phyloP scores from a whole-genome alignment of 2,888 invertebrate genomes.

The Drosophila neonasuta region DNA sequence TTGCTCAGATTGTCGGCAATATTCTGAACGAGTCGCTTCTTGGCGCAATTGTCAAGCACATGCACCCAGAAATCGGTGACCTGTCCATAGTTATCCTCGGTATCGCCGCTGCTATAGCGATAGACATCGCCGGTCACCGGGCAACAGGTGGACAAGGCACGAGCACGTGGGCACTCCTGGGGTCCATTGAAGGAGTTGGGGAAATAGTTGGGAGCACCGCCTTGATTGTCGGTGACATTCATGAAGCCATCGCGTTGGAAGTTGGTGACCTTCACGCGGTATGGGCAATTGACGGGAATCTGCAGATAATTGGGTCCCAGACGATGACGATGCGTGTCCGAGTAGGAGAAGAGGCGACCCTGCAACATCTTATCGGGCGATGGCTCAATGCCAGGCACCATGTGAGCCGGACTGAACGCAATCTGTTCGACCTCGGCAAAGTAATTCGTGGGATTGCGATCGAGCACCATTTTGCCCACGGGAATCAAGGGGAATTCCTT shows the following conservation, averaged over 20 bases:
- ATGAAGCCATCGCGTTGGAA: conserved; percentile 96
- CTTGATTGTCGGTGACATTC: conserved; percentile 89
- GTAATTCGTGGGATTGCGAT: conserved; percentile 95
- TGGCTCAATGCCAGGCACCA: conserved; percentile 96
- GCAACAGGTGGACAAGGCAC: conserved; percentile 84
- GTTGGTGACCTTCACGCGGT: conserved; percentile 86
- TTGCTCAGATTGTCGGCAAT: conserved; percentile 89
- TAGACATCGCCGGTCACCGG: conserved; percentile 89
- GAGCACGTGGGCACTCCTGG: conserved; percentile 86
- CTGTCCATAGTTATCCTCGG: conserved; percentile 95
- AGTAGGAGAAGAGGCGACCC: conserved; percentile 93
- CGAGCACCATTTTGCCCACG: conserved; percentile 92
- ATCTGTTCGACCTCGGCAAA: conserved; percentile 97
- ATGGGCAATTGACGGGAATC: conserved; percentile 98
- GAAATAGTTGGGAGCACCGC: conserved; percentile 95
- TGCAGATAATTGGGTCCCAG: conserved; percentile 96
- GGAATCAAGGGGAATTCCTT: conserved; percentile 92
- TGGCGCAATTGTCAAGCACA: conserved; percentile 89
- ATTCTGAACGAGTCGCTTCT: conserved; percentile 89
- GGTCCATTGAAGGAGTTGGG: conserved; percentile 98
- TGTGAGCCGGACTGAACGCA: conserved; percentile 94
- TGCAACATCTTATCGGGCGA: conserved; percentile 97
- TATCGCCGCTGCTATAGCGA: conserved; percentile 89
- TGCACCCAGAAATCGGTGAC: conserved; percentile 90
- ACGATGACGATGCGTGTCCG: conserved; percentile 95